Evolutionary conservation across 1,140 invertebrate genomes (phyloP).

Genomic region (Bradysia coprophila): DNA sequence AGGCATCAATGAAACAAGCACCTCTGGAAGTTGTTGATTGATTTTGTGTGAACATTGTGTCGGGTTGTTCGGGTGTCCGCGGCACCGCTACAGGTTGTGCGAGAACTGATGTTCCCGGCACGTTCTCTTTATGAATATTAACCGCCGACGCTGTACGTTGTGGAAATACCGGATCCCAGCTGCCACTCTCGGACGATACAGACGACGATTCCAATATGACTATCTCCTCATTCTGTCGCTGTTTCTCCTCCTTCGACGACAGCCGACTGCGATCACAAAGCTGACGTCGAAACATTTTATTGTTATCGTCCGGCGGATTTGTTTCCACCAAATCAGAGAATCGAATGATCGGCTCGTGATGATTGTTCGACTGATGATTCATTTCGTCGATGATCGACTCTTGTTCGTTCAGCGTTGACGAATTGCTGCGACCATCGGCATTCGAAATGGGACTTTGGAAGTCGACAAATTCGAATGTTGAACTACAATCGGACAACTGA

Average conservation of each 20-base stretch:
- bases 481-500: not conserved
- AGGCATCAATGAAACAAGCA: constrained; percentile 53
- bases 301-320: not conserved
- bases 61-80: too few relatives aligned
- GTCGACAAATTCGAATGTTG: not conserved
- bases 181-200: constrained; percentile 35
- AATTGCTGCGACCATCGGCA: not conserved
- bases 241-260: constrained; percentile 44
- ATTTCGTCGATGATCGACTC: too few relatives aligned
- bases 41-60: too few relatives aligned
- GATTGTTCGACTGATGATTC: too few relatives aligned
- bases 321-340: too few relatives aligned
- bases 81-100: too few relatives aligned
- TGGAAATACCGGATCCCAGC: constrained; percentile 37
- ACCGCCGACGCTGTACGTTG: constrained; percentile 4
- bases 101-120: too few relatives aligned
- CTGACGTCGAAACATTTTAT: not conserved
- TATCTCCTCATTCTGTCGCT: constrained; percentile 47
- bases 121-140: too few relatives aligned
- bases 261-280: not conserved
- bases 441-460: not conserved
- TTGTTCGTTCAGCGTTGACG: too few relatives aligned
- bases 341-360: too few relatives aligned
- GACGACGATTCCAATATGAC: constrained; percentile 35
- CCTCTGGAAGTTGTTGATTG: too few relatives aligned